Conservation (phyloP, 2,888 invertebrate genomes). For the Catocala fraxini region DNA sequence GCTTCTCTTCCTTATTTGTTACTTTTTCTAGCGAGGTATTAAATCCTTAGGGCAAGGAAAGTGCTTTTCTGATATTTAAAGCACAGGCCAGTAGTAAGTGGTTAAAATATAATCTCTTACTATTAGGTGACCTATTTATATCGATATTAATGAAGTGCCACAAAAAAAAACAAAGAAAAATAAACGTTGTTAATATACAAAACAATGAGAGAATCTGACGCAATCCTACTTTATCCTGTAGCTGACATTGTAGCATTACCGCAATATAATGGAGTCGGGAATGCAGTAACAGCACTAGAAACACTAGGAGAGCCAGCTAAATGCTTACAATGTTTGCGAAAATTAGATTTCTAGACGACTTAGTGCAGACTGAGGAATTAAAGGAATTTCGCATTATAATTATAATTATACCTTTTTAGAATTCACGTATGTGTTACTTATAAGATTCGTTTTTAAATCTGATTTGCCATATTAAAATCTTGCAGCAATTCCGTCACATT, state of each 20-base stretch:
- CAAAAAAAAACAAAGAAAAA: too few relatives aligned
- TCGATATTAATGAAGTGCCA: too few relatives aligned
- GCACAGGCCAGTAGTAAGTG: too few relatives aligned
- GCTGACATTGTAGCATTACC: background rate
- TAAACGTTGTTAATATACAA: background rate
- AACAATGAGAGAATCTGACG: background rate
- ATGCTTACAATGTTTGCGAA: slow-evolving; percentile 52
- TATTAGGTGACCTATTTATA: too few relatives aligned
- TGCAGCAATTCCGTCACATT: too few relatives aligned
- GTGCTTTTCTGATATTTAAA: too few relatives aligned
- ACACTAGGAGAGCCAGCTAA: slow-evolving; percentile 26
- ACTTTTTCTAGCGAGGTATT: too few relatives aligned
- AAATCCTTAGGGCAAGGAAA: too few relatives aligned
- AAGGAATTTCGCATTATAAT: slow-evolving; percentile 34
- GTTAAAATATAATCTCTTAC: too few relatives aligned
- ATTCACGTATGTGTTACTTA: background rate
- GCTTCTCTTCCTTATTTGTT: too few relatives aligned
- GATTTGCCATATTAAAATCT: background rate
- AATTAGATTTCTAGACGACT: slow-evolving; percentile 57
- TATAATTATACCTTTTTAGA: slow-evolving; percentile 18
- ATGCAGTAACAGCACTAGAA: slow-evolving; percentile 30
- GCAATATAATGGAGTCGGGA: slow-evolving; percentile 25
- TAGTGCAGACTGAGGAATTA: slow-evolving; percentile 17
- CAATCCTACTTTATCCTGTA: background rate
- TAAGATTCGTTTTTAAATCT: background rate